Percentiles rank a stretch among this genome's conserved stretches.
Evolutionary conservation across 53 echinoderm and acorn worm species (phyloP).

Genomic region (Pentamera pediparva): DNA sequence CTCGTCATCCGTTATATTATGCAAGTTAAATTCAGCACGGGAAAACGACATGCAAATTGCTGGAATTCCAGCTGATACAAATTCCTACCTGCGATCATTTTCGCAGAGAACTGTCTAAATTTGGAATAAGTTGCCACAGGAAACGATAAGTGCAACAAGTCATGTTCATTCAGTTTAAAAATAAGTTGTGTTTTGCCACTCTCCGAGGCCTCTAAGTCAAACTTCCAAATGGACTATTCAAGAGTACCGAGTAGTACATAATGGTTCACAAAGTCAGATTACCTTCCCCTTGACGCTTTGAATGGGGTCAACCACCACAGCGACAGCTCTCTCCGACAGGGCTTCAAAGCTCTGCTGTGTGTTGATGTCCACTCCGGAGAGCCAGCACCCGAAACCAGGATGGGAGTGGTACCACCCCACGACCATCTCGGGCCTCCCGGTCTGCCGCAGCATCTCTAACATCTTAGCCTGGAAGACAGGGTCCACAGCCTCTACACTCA

Average conservation of each 20-base stretch:
- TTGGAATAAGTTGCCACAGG: too few relatives aligned
- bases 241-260: too few relatives aligned
- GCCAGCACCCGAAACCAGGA: conserved; percentile 98
- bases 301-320: conserved; percentile 95
- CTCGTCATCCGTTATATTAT: too few relatives aligned
- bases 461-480: conserved; percentile 99
- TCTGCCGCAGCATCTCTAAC: conserved; percentile 98
- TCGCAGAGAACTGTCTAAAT: too few relatives aligned
- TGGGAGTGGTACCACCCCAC: conserved; percentile 99
- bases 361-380: conserved; percentile 98
- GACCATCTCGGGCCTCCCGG: conserved; percentile 97
- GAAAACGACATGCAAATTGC: too few relatives aligned
- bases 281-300: conserved; percentile 99
- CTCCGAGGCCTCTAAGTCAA: too few relatives aligned
- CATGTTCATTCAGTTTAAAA: too few relatives aligned
- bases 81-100: too few relatives aligned
- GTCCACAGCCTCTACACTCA: conserved; percentile 97
- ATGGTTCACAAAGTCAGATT: conserved; percentile 1
- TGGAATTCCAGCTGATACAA: too few relatives aligned
- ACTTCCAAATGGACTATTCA: background rate
- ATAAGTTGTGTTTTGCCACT: too few relatives aligned
- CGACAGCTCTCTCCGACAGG: conserved; percentile 90
- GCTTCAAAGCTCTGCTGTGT: conserved; percentile 99
- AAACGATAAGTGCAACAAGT: too few relatives aligned
- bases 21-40: too few relatives aligned